Evolutionary conservation across 23 tunicate species (phyloP).

Genomic region (Botrylloides violaceus): DNA sequence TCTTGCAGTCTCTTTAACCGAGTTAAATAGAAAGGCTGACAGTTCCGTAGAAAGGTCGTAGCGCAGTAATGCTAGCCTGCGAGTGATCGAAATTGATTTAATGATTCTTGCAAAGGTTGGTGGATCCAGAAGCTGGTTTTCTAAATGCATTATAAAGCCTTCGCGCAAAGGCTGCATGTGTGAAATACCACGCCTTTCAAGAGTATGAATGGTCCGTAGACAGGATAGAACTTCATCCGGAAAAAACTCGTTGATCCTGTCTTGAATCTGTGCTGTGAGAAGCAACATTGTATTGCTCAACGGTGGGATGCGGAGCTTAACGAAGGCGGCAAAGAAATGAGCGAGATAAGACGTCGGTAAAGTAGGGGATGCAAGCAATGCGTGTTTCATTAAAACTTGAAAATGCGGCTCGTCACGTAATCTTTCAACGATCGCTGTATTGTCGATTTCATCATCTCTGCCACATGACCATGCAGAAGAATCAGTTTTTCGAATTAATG

Average conservation of each 20-base stretch:
- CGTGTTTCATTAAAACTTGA: constrained; percentile 6
- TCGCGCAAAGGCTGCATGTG: constrained; percentile 15
- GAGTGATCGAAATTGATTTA: background rate
- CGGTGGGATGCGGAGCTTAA: constrained; percentile 12
- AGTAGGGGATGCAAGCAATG: background rate
- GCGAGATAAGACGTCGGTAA: constrained; percentile 12
- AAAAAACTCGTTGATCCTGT: constrained; percentile 50
- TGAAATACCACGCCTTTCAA: background rate
- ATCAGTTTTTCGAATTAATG: background rate
- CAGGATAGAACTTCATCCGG: constrained; percentile 47
- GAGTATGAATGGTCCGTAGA: constrained; percentile 3
- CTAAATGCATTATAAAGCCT: constrained; percentile 38
- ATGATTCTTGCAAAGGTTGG: background rate
- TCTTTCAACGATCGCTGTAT: background rate
- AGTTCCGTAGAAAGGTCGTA: background rate
- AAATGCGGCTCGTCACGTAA: constrained; percentile 5
- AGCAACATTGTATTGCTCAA: constrained; percentile 19
- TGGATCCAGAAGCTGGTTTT: constrained; percentile 35
- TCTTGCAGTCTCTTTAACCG: background rate
- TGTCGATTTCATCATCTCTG: background rate
- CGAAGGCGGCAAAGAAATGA: constrained; percentile 2
- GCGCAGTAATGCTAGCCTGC: background rate
- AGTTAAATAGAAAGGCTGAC: background rate
- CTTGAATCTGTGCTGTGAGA: constrained; percentile 14
- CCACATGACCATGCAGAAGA: background rate